phyloP scores from a whole-genome alignment of 2,113 vertebrate genomes.

The Python bivittatus region DNA sequence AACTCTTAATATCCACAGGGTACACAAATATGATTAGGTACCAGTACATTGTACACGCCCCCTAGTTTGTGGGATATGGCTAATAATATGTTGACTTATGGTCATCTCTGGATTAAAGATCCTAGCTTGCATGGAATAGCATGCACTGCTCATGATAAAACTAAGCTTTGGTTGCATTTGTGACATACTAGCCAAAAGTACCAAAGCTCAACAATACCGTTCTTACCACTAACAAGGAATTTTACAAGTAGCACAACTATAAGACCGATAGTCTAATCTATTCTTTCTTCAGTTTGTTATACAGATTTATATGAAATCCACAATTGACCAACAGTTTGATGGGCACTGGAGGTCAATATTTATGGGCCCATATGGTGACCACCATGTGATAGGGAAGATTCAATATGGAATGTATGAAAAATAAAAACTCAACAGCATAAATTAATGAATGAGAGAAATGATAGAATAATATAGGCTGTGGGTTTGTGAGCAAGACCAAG shows the following conservation, averaged over 20 bases:
- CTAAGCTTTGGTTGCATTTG: neutral
- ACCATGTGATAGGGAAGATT: neutral
- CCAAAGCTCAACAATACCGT: neutral
- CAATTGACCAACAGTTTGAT: neutral
- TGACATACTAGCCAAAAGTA: neutral
- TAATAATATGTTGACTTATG: neutral
- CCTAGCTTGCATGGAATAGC: neutral
- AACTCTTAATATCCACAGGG: neutral
- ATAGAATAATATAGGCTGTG: neutral
- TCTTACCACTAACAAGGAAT: too few species aligned
- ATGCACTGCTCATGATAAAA: neutral
- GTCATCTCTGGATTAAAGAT: neutral
- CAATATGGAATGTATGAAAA: neutral
- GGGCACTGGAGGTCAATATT: neutral
- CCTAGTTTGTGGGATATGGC: neutral
- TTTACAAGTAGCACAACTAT: neutral
- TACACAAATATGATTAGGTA: neutral
- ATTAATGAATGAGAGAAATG: neutral
- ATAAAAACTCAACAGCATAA: neutral
- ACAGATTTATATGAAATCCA: neutral
- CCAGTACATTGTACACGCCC: neutral
- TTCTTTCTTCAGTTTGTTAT: neutral
- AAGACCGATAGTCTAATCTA: neutral
- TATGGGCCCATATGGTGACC: neutral
- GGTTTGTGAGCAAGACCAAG: neutral